Base-by-base conservation (phyloP, 2,888 invertebrate species). In the Cylloceria caligata region DNA sequence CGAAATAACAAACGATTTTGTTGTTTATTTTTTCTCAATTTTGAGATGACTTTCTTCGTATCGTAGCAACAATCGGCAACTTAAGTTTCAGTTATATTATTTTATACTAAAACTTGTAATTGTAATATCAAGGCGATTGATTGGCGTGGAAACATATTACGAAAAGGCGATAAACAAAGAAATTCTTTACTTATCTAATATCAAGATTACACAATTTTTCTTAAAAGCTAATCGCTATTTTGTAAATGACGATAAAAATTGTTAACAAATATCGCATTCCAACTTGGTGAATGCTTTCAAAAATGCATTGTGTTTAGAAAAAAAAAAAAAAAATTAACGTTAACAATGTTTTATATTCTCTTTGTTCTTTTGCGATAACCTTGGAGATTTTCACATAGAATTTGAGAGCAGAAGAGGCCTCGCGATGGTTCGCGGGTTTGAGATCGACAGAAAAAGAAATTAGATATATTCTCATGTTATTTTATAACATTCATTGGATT, bases 131-230 rank as follows among this genome's bases (percentile, higher is more conserved):
- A 52, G 24, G 24, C 52, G 13, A 42, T 42, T 42, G 42, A 42
- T n/a, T 2, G 13, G 42, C 42, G 42, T 24, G 52, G 36, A 7
- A 34, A 60, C 60, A 16, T 60, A 19, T 34, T 60, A 34, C 9
- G 19, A 52, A 72, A 67, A 60, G 78, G 62, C 77, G 67, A 81
- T 72, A 4, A 75, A 83, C 81, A 80, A 73, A 81, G 68, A 83
- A 78, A 69, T 75, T 83, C 74, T 80, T 83, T 81, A 81, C 81
- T 81, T 81, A 73, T 78, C 64, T 78, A 83, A 84, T 81, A 67
- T 74, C 60, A 79, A 73, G 75, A 81, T 79, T 83, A 81, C 76
- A 83, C 75, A 75, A 76, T 74, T 64, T n/a, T 68, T 75, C 83
- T 83, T 81, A 81, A 80, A 62, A 36, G 62, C 77, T 80, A 84